Conservation (phyloP, 2,113 vertebrate species). For the Ciconia boyciana region DNA sequence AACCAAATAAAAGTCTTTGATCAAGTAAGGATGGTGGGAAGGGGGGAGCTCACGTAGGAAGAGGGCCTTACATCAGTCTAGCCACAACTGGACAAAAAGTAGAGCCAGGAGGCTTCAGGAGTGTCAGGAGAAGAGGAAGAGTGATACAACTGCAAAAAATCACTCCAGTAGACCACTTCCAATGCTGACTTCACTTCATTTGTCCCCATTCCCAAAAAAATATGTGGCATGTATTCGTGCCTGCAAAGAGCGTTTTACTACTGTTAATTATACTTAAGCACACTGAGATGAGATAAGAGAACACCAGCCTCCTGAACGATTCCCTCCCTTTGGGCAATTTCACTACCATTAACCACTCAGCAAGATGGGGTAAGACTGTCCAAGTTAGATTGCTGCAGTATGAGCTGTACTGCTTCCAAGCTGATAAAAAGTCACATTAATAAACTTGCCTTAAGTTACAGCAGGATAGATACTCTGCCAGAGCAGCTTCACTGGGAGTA, state of each 20-base stretch:
- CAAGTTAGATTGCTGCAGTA: neutral
- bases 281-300: neutral
- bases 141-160: neutral
- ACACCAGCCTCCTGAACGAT: neutral
- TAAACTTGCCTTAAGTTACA: constrained; percentile 38
- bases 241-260: neutral
- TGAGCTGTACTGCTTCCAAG: neutral
- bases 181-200: neutral
- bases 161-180: neutral
- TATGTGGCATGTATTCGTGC: accelerated
- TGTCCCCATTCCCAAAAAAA: neutral
- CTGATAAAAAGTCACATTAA: constrained; percentile 33
- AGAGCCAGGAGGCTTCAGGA: neutral
- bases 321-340: neutral
- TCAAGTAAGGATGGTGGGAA: neutral
- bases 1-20: neutral
- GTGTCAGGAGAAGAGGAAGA: neutral
- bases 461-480: neutral
- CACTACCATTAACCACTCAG: neutral
- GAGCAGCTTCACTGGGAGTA: neutral
- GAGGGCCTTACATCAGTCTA: neutral
- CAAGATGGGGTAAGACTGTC: neutral
- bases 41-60: accelerated
- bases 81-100: neutral
- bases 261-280: neutral